phyloP scores from a whole-genome alignment of 2,797 vertebrate species.

The Falco novaeseelandiae region DNA sequence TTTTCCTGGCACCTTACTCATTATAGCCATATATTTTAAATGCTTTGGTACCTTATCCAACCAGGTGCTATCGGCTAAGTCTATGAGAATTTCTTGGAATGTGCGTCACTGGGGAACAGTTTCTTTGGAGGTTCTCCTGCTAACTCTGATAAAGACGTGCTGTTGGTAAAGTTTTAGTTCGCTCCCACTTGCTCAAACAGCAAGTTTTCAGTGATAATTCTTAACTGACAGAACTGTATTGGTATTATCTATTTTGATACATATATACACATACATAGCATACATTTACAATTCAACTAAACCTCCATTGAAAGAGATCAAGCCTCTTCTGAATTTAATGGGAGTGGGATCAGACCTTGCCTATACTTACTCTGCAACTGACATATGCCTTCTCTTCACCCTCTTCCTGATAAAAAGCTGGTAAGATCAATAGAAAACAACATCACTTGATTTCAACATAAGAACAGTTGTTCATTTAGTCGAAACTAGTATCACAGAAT shows the following conservation, averaged over 20 bases:
- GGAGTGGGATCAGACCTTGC: background rate
- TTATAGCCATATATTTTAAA: background rate
- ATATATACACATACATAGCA: background rate
- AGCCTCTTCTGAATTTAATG: background rate
- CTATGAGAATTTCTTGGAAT: background rate
- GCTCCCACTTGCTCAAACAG: background rate
- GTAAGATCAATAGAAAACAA: background rate
- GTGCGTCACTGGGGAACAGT: background rate
- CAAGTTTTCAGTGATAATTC: background rate
- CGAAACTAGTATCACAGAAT: background rate
- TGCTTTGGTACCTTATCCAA: background rate
- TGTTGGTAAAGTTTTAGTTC: background rate
- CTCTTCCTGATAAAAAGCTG: background rate
- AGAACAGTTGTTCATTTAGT: conserved; percentile 40
- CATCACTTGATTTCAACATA: background rate
- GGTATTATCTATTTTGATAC: background rate
- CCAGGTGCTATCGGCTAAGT: background rate
- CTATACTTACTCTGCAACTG: background rate
- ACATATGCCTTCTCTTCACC: background rate
- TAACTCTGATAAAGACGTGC: background rate
- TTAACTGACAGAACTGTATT: background rate
- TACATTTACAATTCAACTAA: conserved; percentile 8
- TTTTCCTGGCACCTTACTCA: background rate
- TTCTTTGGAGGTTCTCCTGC: background rate
- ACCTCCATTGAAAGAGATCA: background rate